Conservation (phyloP, 2,113 vertebrate genomes). For the Ivindomyrus marchei region DNA sequence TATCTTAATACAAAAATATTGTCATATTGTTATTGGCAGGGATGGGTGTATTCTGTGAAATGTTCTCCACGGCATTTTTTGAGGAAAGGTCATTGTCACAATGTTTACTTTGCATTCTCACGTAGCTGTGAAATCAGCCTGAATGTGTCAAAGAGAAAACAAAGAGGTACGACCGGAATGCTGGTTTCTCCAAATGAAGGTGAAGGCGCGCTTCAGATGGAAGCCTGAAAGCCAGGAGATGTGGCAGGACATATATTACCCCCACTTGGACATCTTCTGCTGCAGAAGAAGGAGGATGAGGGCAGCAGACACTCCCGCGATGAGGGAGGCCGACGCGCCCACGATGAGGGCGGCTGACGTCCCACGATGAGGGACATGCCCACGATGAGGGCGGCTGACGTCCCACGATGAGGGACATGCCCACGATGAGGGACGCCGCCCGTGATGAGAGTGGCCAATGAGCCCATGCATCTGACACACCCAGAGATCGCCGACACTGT, state of each 20-base stretch:
- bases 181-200: neutral
- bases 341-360: no score
- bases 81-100: neutral
- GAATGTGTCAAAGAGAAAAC: neutral
- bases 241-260: neutral
- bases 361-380: no score
- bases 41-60: neutral
- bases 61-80: neutral
- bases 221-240: neutral
- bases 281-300: neutral
- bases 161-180: neutral
- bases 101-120: neutral
- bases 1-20: neutral
- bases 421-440: no score
- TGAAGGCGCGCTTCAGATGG: neutral
- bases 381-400: no score
- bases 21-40: neutral
- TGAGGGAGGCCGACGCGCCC: no score
- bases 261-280: neutral
- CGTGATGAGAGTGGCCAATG: neutral
- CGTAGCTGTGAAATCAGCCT: neutral
- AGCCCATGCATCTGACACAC: neutral
- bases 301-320: neutral
- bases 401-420: no score
- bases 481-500: neutral